Conservation (phyloP, 2,888 invertebrate genomes). For the Limnephilus rhombicus region DNA sequence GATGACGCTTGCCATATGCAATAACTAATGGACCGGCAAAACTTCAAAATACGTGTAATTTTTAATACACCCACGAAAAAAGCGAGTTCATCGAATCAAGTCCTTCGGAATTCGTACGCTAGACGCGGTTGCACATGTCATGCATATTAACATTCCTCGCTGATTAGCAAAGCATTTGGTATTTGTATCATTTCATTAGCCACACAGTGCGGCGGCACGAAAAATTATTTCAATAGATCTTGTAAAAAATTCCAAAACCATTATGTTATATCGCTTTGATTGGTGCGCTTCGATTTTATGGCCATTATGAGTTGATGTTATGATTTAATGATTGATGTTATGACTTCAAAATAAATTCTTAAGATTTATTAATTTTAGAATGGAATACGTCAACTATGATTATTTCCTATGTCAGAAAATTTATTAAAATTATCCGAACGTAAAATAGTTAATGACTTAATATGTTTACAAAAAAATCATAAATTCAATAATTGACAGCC, state of each 20-base stretch:
- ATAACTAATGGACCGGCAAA: background rate
- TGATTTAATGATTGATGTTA: background rate
- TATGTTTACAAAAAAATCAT: too few species aligned
- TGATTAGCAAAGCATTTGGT: background rate
- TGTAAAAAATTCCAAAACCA: background rate
- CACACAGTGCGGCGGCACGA: background rate
- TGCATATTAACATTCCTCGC: constrained; percentile 18
- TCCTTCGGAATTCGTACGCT: background rate
- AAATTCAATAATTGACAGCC: too few species aligned
- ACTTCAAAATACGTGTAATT: background rate
- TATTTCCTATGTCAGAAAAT: too few species aligned
- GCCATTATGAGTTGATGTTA: background rate
- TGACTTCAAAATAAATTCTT: too few species aligned
- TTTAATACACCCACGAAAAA: constrained; percentile 13
- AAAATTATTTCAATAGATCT: background rate
- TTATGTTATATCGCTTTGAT: too few species aligned
- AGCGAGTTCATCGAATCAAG: constrained; percentile 25
- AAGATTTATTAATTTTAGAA: too few species aligned
- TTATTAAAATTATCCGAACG: too few species aligned
- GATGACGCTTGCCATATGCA: constrained; percentile 46
- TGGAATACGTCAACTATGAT: too few species aligned
- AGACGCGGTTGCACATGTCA: constrained; percentile 25
- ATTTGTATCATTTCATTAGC: background rate
- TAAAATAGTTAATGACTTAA: too few species aligned
- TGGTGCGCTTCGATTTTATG: background rate